Base-by-base conservation (phyloP, 35 echinoderm and acorn worm species). In the Ophioderma brevispina region DNA sequence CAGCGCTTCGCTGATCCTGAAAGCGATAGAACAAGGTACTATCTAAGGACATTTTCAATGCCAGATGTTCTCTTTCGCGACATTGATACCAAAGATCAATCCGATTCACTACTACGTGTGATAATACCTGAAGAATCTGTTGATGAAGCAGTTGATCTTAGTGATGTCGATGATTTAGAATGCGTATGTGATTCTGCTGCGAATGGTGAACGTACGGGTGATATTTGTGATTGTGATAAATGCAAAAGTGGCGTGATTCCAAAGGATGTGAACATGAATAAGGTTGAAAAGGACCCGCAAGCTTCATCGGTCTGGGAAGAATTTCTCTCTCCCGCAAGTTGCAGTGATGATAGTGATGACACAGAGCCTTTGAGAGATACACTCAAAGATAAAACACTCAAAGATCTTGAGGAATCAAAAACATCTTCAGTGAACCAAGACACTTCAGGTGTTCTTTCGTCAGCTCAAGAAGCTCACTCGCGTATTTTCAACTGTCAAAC, bases 31-130 rank as follows among this genome's bases (percentile, higher is more conserved):
- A 46, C 81, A 30, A 31, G 33, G 77, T 80, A 80, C 43, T 90
- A 90, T 70, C 49, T 90, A 11, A 50, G 88, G n/a, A 90, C 88
- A 21, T 39, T 38, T 19, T 90, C 88, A 18, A 90, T 90, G 88
- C 88, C 88, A 0, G 31, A 34, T 38, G 81, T 39, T 21, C 55
- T 90, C 31, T 90, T 81, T 41, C 0, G 41, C 10, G 88, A 90
- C n/a, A 25, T 90, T 28, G 63, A 63, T 76, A 13, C 25, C 11
- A 31, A 33, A 31, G 33, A 35, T 1, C 88, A 90, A 39, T 32
- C 80, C 36, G 38, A 80, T 33, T 18, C 30, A 35, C 46, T 89
- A 0, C 25, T 81, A 36, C 33, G 33, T 49, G 31, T 79, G 19
- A 21, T 36, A 31, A n/a, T n/a, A n/a, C n/a, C n/a, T n/a, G n/a